Base-by-base conservation (phyloP, 2,113 vertebrate species). In the Myotis yumanensis region DNA sequence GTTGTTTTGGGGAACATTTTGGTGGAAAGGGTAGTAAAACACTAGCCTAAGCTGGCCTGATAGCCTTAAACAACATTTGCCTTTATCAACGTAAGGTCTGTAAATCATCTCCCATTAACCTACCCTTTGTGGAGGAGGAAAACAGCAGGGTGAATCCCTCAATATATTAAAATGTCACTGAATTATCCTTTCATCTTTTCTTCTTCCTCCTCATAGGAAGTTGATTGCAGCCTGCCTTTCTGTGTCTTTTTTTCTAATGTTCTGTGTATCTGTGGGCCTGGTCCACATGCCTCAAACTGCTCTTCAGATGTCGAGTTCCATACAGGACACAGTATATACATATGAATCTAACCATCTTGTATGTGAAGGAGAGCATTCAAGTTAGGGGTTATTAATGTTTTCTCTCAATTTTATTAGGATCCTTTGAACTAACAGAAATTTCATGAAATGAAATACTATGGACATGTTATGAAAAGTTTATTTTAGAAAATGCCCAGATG, bases 371-470 rank as follows among this genome's bases (percentile, higher is more conserved):
- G 17, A 92, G 11, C 18, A 37, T 64, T 40, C 40, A 92, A 20
- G 5, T 93, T 75, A 82, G 22, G 11, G 40, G 1, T 83, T 57
- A 20, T 93, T 86, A 35, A 93, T 57, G 20, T 83, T 85, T 35
- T 89, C 37, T 94, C 20, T 77, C 73, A 54, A 35, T 87, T 92
- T 95, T 35, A 81, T 93, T 94, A 95, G 57, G 14, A 85, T 85
- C 35, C 37, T 92, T 90, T 95, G 51, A 93, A 93, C 75, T 75
- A 76, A 91, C 2, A 88, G 64, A 25, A 96, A 91, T 91, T 79
- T 90, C 20, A 25, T 82, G 71, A 90, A 93, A 59, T 95, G 51
- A 93, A 95, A 79, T 89, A 66, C 37, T 54, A 3, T 82, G 37
- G 52, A 62, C 17, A 17, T 40, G 7, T 71, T 69, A 82, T 83